phyloP scores from a whole-genome alignment of 2,888 invertebrate genomes.

The Ariolimax columbianus region DNA sequence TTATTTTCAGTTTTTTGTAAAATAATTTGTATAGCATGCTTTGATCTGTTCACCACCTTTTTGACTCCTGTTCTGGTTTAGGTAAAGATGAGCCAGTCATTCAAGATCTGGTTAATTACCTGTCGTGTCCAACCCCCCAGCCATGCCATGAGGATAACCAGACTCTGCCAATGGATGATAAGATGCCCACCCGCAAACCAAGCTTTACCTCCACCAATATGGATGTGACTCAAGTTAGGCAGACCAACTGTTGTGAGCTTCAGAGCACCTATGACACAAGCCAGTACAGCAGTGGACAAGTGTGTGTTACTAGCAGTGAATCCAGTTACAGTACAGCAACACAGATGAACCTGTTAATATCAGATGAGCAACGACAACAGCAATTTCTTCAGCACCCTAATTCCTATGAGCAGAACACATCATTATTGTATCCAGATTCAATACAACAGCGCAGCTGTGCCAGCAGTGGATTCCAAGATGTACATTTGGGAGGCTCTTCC shows the following conservation, averaged over 20 bases:
- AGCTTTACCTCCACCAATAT: not conserved
- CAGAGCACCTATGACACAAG: not conserved
- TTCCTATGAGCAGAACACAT: slow-evolving; percentile 3
- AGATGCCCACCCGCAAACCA: not conserved
- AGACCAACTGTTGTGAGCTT: not conserved
- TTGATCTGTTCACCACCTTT: not conserved
- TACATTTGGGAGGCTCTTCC: slow-evolving; percentile 2
- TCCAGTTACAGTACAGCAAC: not conserved
- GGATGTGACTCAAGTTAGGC: not conserved
- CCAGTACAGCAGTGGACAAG: slow-evolving; percentile 6
- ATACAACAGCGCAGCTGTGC: not conserved
- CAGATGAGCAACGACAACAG: slow-evolving; percentile 18
- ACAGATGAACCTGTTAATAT: not conserved
- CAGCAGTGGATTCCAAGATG: not conserved
- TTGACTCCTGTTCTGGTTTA: slow-evolving; percentile 24
- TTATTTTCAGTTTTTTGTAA: not conserved
- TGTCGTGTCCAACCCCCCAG: slow-evolving; percentile 41
- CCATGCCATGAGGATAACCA: slow-evolving; percentile 23
- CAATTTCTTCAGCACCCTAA: slow-evolving; percentile 28
- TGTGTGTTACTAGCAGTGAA: not conserved
- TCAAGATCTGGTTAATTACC: slow-evolving; percentile 41
- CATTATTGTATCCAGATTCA: slow-evolving; percentile 7
- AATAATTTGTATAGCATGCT: not conserved
- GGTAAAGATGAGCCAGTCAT: slow-evolving; percentile 39
- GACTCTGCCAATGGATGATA: slow-evolving; percentile 28